Evolutionary conservation across 2,888 invertebrate species (phyloP), one percentile per base, ranked within the genome.

Genomic region (Chrysina gloriosa): DNA sequence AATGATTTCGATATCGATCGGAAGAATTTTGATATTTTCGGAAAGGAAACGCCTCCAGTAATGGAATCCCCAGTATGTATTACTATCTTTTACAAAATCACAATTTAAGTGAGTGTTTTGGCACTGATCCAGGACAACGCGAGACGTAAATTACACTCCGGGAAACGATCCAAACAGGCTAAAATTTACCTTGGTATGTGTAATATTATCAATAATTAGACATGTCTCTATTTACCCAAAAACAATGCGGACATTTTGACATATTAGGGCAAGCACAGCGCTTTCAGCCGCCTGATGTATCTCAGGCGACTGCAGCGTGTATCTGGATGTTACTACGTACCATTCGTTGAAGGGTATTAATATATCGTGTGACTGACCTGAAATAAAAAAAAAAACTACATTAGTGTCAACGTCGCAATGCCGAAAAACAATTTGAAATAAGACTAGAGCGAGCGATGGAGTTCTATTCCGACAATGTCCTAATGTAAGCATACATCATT

Each of bases 301-400:
- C 45, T 21, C 3, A 47, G 47, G 6, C n/a, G n/a, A 23, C 23
- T 16, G 9, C 9, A n/a, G 47, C 19, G 47, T 47, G 47, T 47
- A 47, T 47, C n/a, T n/a, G n/a, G n/a, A n/a, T n/a, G 19, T 47
- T 23, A 47, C 19, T 21, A 47, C 47, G 23, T 47, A 47, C 47
- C 47, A 47, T 47, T 47, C 23, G 21, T 23, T 23, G 47, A 23
- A 47, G 47, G 47, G 47, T 23, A 19, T 23, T 47, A 47, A 47
- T 47, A 47, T 47, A 47, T 47, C 47, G 47, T 47, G 47, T 47
- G 47, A 47, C 47, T 47, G 47, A 47, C 47, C 47, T 47, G 47
- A 47, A 47, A 47, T 47, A 23, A 47, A 23, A 47, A 47, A 7
- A 29, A 47, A 47, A 47, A 6, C 19, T 47, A 23, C 47, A 23